Percentiles rank a stretch among this genome's conserved stretches.
Evolutionary conservation across 2,797 vertebrate species (phyloP).

Genomic region (Saguinus oedipus): DNA sequence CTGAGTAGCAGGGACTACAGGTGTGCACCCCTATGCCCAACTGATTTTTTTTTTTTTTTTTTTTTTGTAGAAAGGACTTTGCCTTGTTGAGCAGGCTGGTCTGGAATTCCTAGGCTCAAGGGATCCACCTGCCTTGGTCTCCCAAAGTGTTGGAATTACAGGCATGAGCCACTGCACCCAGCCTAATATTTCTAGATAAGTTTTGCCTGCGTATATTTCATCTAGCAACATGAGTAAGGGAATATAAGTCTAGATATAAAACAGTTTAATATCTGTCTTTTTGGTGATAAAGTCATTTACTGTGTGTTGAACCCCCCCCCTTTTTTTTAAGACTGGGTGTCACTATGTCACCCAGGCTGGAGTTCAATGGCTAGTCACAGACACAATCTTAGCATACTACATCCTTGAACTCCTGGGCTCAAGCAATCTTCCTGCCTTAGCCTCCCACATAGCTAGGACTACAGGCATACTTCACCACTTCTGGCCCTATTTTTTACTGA

Average conservation of each 20-base stretch:
- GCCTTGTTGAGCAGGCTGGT: too few species aligned
- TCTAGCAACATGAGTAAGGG: background rate
- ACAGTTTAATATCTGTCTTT: background rate
- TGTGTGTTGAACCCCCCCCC: background rate
- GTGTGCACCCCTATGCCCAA: too few species aligned
- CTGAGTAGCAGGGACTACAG: too few species aligned
- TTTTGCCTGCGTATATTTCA: background rate
- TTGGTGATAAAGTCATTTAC: background rate
- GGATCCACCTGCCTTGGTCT: too few species aligned
- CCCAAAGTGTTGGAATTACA: background rate
- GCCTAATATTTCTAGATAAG: background rate
- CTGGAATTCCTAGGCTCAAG: too few species aligned
- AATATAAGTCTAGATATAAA: background rate
- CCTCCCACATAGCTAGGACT: background rate
- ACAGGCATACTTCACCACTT: background rate
- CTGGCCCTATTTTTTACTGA: background rate
- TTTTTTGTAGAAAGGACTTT: too few species aligned
- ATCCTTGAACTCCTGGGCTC: background rate
- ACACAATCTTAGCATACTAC: background rate
- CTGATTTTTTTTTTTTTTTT: too few species aligned
- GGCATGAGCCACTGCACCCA: too few species aligned
- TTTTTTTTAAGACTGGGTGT: background rate
- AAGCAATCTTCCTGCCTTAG: background rate
- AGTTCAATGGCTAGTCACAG: background rate
- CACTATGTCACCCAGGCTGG: background rate